Evolutionary conservation across 2,797 vertebrate genomes (phyloP).

Genomic region (Thamnophis elegans): DNA sequence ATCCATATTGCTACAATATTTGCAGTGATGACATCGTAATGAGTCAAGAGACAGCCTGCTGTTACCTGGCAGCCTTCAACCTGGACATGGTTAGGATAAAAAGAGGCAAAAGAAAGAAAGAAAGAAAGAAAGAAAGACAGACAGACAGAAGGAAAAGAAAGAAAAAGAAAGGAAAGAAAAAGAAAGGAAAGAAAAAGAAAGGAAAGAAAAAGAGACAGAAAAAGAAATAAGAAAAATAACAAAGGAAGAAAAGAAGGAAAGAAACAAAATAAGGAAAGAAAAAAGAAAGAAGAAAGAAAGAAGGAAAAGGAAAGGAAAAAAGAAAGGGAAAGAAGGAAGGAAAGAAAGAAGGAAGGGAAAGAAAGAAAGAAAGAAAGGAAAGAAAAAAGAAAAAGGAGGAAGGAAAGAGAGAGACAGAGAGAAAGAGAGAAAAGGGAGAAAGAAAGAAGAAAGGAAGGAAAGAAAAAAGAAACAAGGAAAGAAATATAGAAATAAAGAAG

Average conservation of each 20-base stretch:
- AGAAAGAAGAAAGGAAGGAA: fast-evolving
- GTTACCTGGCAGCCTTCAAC: not conserved
- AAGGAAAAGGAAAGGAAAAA: not conserved
- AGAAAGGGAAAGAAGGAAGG: no score
- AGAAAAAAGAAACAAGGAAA: no score
- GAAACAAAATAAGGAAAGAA: no score
- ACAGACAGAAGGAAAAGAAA: no score
- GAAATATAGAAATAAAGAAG: not conserved
- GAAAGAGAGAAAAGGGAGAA: no score
- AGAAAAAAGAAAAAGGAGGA: not conserved
- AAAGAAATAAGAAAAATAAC: fast-evolving
- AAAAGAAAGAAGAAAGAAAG: not conserved
- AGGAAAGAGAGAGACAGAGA: not conserved
- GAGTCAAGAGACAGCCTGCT: slow-evolving; percentile 52
- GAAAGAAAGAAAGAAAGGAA: not conserved
- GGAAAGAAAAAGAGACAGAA: no score
- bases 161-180: no score
- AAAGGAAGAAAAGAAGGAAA: no score
- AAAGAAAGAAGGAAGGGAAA: no score
- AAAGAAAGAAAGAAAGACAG: not conserved
- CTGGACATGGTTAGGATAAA: not conserved
- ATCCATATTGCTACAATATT: slow-evolving; percentile 62
- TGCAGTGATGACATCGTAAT: slow-evolving; percentile 58
- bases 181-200: fast-evolving
- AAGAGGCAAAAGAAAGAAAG: not conserved